Conservation (phyloP, 2,113 vertebrate species). For the Psilopsiagon aurifrons region DNA sequence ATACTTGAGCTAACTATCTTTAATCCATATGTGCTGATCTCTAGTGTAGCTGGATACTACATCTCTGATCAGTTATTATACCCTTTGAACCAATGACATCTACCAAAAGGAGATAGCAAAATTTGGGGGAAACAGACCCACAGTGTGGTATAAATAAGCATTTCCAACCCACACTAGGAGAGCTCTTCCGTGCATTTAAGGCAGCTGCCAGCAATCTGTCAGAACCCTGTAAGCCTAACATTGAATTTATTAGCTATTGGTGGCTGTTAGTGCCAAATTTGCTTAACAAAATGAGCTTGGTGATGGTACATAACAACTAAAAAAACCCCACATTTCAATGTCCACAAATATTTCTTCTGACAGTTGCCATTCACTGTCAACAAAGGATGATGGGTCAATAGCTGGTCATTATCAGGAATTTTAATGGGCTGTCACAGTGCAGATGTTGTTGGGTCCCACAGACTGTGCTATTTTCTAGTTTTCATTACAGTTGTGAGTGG, state of each 20-base stretch:
- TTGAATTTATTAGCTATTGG: conserved; percentile 68
- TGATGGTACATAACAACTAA: conserved; percentile 43
- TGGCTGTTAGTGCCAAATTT: conserved; percentile 53
- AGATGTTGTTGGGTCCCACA: background rate
- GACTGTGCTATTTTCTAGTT: background rate
- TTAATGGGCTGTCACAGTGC: background rate
- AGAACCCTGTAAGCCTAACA: conserved; percentile 52
- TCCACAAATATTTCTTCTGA: background rate
- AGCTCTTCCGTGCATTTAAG: conserved; percentile 61
- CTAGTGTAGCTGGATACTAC: background rate
- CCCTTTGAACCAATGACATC: conserved; percentile 31
- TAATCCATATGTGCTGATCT: background rate
- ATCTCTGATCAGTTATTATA: background rate
- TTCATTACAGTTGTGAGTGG: background rate
- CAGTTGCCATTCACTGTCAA: background rate
- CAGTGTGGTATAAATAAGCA: conserved; percentile 64
- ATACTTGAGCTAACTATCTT: background rate
- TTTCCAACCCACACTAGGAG: conserved; percentile 57
- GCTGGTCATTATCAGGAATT: background rate
- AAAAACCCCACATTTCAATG: background rate
- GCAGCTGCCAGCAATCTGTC: conserved; percentile 66
- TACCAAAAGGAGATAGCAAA: conserved; percentile 50
- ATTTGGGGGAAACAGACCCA: conserved; percentile 68
- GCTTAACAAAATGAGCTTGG: conserved; percentile 58
- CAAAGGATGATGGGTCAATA: background rate